These are phyloP conservation scores for Strix uralensis DNA, from an alignment of 2,113 vertebrate species.

Conservation along the genomic window DNA sequence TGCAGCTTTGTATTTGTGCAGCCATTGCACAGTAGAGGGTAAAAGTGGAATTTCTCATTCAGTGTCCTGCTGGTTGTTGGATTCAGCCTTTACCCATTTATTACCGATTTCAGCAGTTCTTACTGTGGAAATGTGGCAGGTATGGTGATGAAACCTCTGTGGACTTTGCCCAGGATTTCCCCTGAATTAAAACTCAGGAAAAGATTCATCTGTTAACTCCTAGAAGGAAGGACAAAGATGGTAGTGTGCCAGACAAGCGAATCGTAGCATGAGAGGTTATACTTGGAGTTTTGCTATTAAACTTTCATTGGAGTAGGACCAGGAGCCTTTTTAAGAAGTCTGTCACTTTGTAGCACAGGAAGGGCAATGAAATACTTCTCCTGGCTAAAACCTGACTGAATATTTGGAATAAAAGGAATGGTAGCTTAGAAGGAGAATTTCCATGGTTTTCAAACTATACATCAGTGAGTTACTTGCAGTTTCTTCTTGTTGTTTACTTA, in stretches of 20 bases:
- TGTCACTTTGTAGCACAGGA: not conserved
- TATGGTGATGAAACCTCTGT: not conserved
- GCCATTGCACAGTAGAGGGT: not conserved
- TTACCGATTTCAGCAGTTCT: not conserved
- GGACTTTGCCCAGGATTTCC: not conserved
- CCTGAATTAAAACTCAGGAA: not conserved
- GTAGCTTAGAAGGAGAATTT: constrained; percentile 24
- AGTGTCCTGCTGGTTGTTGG: not conserved
- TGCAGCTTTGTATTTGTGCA: constrained; percentile 25
- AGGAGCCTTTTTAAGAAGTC: not conserved
- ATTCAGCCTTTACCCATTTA: not conserved
- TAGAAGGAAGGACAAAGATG: not conserved
- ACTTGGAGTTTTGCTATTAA: not conserved
- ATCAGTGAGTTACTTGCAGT: not conserved
- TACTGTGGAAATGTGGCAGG: not conserved
- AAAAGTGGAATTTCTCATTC: not conserved
- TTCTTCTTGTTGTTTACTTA: not conserved
- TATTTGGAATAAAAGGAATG: constrained; percentile 21
- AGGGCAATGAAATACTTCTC: constrained; percentile 35
- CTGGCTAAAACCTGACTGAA: constrained; percentile 8
- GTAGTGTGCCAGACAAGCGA: not conserved
- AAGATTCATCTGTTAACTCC: not conserved
- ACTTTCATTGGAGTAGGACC: not conserved
- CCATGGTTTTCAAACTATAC: not conserved
- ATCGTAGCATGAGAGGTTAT: not conserved